Base-by-base conservation (phyloP, 2,797 vertebrate genomes). In the Channa striata region DNA sequence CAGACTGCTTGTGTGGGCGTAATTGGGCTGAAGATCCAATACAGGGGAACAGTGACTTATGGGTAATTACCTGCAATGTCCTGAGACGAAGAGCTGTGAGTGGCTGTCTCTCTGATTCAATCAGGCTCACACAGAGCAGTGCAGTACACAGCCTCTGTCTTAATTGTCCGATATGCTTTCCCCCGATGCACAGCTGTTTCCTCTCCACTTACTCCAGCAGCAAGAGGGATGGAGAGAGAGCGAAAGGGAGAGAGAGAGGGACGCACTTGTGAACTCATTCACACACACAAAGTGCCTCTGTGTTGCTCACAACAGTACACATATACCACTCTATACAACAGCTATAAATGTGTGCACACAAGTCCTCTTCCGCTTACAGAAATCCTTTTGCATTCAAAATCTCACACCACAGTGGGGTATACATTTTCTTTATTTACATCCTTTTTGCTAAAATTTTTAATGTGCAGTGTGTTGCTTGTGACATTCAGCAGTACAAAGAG, bases 21-120 rank as follows among this genome's bases (percentile, higher is more conserved):
- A 94, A 94, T 93, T 93, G 92, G 87, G 74, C 81, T 86, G 81
- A 91, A 93, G 92, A 92, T 92, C 85, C 91, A 92, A 91, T 91
- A 84, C 90, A 85, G 87, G 82, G 89, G 87, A 89, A 90, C 88
- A 83, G 90, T 88, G 93, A 92, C 93, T 94, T 91, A 89, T 93
- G 90, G 91, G 90, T 92, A 94, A 94, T 95, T 95, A 95, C 92
- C 90, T 89, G 87, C 92, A 93, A 94, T 94, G 92, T 94, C 92
- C 94, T 89, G 88, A 93, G 87, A 93, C 68, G 83, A 76, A 74
- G 90, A 90, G 83, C 88, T 92, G 92, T 93, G 92, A 91, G 91
- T 89, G 91, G 78, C 66, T 89, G 87, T 84, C 82, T 89, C 83
- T 84, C 80, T 92, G 91, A 93, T 93, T 92, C 92, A 94, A 94